These are phyloP conservation scores for Calidris pygmaea DNA, from an alignment of 2,113 vertebrate genomes.

Conservation along the genomic window DNA sequence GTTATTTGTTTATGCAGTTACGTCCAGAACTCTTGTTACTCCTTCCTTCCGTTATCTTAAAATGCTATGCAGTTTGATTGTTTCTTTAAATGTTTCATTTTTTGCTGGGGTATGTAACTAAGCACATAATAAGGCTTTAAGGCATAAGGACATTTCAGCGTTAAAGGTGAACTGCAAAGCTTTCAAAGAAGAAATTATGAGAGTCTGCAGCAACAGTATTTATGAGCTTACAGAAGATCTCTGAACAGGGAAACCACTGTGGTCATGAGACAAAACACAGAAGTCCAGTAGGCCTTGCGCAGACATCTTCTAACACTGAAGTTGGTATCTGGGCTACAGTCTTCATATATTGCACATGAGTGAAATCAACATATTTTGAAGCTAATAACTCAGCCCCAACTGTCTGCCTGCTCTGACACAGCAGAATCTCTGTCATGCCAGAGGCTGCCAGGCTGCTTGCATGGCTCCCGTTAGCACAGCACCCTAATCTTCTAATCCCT, in stretches of 20 bases:
- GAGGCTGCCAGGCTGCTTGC: neutral
- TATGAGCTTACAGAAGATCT: neutral
- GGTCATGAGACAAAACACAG: neutral
- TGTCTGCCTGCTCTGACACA: neutral
- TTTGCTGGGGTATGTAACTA: neutral
- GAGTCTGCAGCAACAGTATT: neutral
- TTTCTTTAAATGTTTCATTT: neutral
- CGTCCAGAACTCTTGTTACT: neutral
- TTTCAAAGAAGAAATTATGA: neutral
- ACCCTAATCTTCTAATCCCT: neutral
- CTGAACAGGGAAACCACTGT: neutral
- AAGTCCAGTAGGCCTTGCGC: neutral
- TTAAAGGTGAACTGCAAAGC: constrained; percentile 41
- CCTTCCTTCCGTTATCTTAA: neutral
- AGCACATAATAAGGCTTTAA: neutral
- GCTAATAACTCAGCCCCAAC: neutral
- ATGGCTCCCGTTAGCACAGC: neutral
- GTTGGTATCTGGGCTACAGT: neutral
- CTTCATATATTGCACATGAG: neutral
- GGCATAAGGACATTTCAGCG: neutral
- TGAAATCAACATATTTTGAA: neutral
- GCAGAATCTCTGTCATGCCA: neutral
- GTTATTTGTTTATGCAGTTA: neutral
- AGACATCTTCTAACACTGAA: neutral
- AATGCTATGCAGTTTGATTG: neutral